Percentiles rank a stretch among this genome's conserved stretches.
Evolutionary conservation across 1,140 invertebrate species (phyloP).

Genomic region (Drosophila albomicans): DNA sequence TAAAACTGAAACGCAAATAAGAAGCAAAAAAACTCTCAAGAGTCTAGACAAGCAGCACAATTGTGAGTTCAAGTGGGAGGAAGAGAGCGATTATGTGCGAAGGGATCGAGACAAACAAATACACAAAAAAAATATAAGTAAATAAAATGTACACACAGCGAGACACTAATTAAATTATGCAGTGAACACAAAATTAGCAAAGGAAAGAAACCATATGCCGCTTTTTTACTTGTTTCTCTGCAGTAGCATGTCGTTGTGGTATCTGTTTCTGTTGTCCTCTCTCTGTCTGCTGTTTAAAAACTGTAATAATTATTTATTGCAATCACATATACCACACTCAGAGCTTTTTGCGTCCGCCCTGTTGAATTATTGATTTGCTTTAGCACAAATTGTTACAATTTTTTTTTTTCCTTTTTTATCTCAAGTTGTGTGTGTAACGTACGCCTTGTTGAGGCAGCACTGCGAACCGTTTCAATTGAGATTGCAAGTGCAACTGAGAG

Average conservation of each 20-base stretch:
- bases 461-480: slow-evolving; percentile 23
- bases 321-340: slow-evolving; percentile 45
- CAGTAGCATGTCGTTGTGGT: slow-evolving; percentile 67
- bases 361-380: slow-evolving; percentile 41
- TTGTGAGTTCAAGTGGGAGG: neutral
- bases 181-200: slow-evolving; percentile 56
- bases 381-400: slow-evolving; percentile 23
- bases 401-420: neutral
- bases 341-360: slow-evolving; percentile 22
- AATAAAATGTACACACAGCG: slow-evolving; percentile 18
- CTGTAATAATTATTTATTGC: slow-evolving; percentile 36
- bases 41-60: slow-evolving; percentile 22
- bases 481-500: slow-evolving; percentile 39
- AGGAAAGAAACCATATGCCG: slow-evolving; percentile 55
- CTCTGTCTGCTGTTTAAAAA: slow-evolving; percentile 35
- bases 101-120: slow-evolving; percentile 7
- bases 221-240: slow-evolving; percentile 83
- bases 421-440: neutral
- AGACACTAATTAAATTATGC: slow-evolving; percentile 71
- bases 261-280: slow-evolving; percentile 23
- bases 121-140: no score
- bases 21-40: slow-evolving; percentile 47
- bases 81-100: slow-evolving; percentile 4
- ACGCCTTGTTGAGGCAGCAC: neutral
- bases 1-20: slow-evolving; percentile 65